Conservation (phyloP, 2,888 invertebrate genomes). For the Sarcophaga carnaria region DNA sequence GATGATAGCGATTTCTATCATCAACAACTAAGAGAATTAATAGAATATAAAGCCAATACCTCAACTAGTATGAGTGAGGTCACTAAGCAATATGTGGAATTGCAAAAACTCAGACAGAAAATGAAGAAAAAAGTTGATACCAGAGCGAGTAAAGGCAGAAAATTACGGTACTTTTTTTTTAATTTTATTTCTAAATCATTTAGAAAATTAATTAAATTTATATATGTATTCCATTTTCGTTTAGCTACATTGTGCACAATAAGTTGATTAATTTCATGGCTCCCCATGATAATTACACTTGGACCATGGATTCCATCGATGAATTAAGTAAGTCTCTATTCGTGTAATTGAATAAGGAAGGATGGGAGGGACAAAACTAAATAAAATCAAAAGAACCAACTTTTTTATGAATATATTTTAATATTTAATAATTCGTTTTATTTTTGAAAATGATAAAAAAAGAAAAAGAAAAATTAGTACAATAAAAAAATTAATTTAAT, state of each 20-base stretch:
- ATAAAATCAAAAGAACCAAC: neutral
- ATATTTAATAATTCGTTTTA: constrained; percentile 61
- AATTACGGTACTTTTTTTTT: constrained; percentile 84
- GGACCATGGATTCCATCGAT: constrained; percentile 90
- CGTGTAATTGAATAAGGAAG: constrained; percentile 76
- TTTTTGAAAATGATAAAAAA: constrained; percentile 39
- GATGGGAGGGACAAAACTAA: neutral
- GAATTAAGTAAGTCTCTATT: constrained; percentile 93
- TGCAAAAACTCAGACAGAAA: constrained; percentile 95
- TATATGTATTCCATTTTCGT: constrained; percentile 35
- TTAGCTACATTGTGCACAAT: constrained; percentile 89
- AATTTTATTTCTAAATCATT: neutral
- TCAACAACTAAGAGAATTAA: constrained; percentile 93
- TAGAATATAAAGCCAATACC: constrained; percentile 93
- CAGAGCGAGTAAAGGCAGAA: constrained; percentile 96
- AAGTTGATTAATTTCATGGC: constrained; percentile 96
- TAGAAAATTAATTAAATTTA: no score
- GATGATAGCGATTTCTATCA: constrained; percentile 99
- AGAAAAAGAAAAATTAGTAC: constrained; percentile 8
- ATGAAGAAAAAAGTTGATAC: constrained; percentile 97
- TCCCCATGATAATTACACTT: constrained; percentile 86
- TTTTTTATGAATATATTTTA: constrained; percentile 44
- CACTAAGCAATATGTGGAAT: constrained; percentile 94
- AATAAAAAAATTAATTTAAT: constrained; percentile 21
- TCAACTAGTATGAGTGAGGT: constrained; percentile 92